Base-by-base conservation (phyloP, 2,888 invertebrate species). In the Napeogenes sylphis region DNA sequence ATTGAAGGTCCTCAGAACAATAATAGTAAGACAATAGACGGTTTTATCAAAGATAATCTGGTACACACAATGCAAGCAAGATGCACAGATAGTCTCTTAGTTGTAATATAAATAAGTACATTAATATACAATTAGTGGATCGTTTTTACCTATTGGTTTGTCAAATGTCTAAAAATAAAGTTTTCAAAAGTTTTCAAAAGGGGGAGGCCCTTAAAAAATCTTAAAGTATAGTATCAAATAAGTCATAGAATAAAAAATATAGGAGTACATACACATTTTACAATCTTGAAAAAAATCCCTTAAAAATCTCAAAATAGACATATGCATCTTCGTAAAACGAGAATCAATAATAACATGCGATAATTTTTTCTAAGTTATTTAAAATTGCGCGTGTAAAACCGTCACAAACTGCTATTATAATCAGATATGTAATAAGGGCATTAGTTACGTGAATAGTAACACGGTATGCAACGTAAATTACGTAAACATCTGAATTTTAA, bases 391-490 rank as follows among this genome's bases (percentile, higher is more conserved):
- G 45, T 56, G 59, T 61, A 59, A 56, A 55, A 46, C 42, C 55
- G 59, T 54, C 56, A 59, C 60, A 60, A 60, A 62, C 60, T 61
- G 60, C 67, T 67, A 69, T 67, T 67, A 64, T 33, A 66, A 67
- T 67, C 69, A 68, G 64, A 69, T 67, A 21, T 21, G 21, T 21
- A 67, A 64, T 69, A 66, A 69, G 68, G 69, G 68, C 68, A 61
- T 66, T 66, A 63, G 70, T 64, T 67, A 61, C 59, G 58, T 58
- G 56, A 59, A 61, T 45, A 55, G 46, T 45, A 57, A 62, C 59
- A 56, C 51, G 51, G 51, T 51, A 51, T 59, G 51, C 56, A 55
- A 46, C 46, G 46, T 47, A 53, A 51, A 35, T 69, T 66, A 59
- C 63, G 61, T 60, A 64, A 65, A 62, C 51, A 64, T 55, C 59